Conservation (phyloP, 2,797 vertebrate genomes). For the Siniperca obscura region DNA sequence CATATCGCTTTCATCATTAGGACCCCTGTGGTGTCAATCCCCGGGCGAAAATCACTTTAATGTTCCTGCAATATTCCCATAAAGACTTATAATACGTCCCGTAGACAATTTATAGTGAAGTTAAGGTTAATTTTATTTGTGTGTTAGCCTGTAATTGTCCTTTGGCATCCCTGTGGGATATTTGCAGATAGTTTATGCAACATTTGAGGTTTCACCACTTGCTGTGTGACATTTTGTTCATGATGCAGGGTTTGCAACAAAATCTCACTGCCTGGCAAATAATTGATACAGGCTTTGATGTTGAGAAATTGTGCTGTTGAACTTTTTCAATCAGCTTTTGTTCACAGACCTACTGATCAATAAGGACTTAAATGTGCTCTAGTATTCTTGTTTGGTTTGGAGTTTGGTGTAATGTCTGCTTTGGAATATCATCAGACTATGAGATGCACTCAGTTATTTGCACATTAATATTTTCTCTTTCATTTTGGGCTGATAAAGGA, state of each 20-base stretch:
- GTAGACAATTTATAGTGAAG: slow-evolving; percentile 6
- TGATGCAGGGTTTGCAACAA: background rate
- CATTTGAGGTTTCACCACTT: background rate
- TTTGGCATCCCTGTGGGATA: slow-evolving; percentile 9
- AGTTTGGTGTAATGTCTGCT: slow-evolving; percentile 1
- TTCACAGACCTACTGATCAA: slow-evolving; percentile 18
- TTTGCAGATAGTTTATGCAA: slow-evolving; percentile 32
- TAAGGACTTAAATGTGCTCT: background rate
- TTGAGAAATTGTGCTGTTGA: slow-evolving; percentile 9
- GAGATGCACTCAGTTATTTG: slow-evolving; percentile 9
- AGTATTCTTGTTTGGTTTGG: slow-evolving; percentile 19
- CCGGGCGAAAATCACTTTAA: slow-evolving; percentile 54
- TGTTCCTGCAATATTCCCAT: slow-evolving; percentile 24
- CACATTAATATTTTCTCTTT: background rate
- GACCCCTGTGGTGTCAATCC: slow-evolving; percentile 56
- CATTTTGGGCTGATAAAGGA: slow-evolving; percentile 5
- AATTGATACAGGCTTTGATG: background rate
- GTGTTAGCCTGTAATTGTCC: background rate
- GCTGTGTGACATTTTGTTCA: slow-evolving; percentile 6
- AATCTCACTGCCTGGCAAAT: background rate
- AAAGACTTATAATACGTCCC: background rate
- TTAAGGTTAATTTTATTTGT: slow-evolving; percentile 23
- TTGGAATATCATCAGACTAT: background rate
- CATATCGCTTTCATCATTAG: slow-evolving; percentile 53
- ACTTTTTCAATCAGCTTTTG: slow-evolving; percentile 43